Evolutionary conservation across 2,797 vertebrate species (phyloP).

Genomic region (Todus mexicanus): DNA sequence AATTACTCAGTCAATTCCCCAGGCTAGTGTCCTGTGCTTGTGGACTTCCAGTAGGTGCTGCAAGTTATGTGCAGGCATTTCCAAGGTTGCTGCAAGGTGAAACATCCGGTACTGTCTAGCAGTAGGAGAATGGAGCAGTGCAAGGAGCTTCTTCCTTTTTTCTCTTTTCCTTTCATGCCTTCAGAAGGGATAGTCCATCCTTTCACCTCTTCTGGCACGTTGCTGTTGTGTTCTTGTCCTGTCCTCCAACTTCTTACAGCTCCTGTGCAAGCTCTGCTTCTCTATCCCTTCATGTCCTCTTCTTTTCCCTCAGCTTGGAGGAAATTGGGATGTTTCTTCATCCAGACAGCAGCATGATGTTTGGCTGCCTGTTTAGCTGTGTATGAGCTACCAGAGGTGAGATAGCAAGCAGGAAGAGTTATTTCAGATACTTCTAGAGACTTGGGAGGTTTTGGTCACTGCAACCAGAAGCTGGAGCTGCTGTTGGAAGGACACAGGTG

Average conservation of each 20-base stretch:
- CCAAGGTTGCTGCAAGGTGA: neutral
- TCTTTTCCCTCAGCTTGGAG: neutral
- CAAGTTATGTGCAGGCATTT: neutral
- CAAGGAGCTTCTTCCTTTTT: neutral
- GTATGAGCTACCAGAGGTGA: neutral
- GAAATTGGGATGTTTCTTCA: fast-evolving
- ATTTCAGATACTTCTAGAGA: neutral
- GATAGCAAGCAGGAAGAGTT: neutral
- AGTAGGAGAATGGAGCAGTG: neutral
- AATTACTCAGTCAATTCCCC: neutral
- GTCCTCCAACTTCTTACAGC: neutral
- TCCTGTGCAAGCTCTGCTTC: neutral
- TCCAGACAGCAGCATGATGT: neutral
- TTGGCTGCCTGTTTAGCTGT: fast-evolving
- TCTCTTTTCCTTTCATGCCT: neutral
- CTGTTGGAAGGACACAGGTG: neutral
- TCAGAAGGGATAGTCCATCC: neutral
- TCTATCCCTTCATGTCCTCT: neutral
- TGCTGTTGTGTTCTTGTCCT: neutral
- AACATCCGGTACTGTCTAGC: neutral
- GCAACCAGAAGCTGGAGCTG: neutral
- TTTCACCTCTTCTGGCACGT: neutral
- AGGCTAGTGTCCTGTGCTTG: neutral
- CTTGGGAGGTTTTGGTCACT: neutral
- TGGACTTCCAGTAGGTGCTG: neutral